Conservation (phyloP, 1,140 invertebrate species). For the Cataglyphis hispanica region DNA sequence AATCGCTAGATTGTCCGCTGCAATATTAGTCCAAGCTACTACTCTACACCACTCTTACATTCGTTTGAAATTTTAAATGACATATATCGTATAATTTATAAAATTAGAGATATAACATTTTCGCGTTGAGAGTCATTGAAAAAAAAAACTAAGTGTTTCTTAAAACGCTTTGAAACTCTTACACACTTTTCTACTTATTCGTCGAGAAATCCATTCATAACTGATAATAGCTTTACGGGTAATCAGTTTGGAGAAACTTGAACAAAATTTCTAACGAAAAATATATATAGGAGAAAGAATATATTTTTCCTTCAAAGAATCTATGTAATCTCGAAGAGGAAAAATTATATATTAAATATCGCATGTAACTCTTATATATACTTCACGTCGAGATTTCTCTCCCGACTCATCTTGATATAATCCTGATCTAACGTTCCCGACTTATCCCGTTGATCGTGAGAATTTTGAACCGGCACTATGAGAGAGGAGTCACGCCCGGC, state of each 20-base stretch:
- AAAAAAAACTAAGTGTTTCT: neutral
- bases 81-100: neutral
- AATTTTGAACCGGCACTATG: constrained; percentile 41
- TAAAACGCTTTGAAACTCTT: neutral
- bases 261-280: neutral
- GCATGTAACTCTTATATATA: neutral
- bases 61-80: neutral
- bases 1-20: constrained; percentile 40
- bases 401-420: neutral
- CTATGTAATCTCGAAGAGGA: neutral
- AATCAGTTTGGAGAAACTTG: neutral
- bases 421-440: constrained; percentile 53
- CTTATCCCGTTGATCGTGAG: constrained; percentile 37
- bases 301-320: too few species aligned
- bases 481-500: constrained; percentile 44
- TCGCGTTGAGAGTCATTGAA: neutral
- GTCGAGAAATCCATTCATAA: neutral
- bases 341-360: neutral
- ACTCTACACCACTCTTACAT: neutral
- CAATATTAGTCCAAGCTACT: neutral
- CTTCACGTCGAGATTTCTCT: neutral
- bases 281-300: too few species aligned
- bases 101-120: neutral
- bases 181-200: neutral
- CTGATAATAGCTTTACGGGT: neutral